These are phyloP conservation scores for Colostygia pectinataria DNA, from an alignment of 2,888 invertebrate species.

Conservation along the genomic window DNA sequence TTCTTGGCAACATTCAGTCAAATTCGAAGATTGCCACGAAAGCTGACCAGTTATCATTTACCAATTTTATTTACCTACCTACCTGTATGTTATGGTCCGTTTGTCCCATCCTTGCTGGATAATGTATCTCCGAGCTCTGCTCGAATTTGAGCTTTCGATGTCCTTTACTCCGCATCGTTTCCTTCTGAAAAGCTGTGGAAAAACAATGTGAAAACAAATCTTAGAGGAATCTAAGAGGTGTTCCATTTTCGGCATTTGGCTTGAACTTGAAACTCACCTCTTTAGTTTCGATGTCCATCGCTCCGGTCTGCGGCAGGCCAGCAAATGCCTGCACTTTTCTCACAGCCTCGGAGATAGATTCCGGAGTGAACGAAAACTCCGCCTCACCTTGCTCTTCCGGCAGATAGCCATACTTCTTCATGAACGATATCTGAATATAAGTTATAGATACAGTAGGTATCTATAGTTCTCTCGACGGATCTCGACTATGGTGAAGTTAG, in stretches of 20 bases:
- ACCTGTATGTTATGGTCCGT: constrained; percentile 87
- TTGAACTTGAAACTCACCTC: constrained; percentile 67
- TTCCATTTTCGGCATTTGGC: background rate
- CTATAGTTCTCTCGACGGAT: too few species aligned
- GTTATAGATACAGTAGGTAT: too few species aligned
- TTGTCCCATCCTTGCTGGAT: constrained; percentile 87
- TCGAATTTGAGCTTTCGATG: constrained; percentile 44
- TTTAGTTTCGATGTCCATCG: constrained; percentile 85
- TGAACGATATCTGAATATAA: constrained; percentile 82
- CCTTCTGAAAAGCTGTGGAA: constrained; percentile 83
- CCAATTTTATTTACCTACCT: too few species aligned
- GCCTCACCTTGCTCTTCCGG: constrained; percentile 71
- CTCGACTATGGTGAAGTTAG: too few species aligned
- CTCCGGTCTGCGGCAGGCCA: constrained; percentile 86
- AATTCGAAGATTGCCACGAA: too few species aligned
- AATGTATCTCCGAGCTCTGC: constrained; percentile 83
- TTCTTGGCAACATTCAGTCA: too few species aligned
- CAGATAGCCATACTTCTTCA: constrained; percentile 88
- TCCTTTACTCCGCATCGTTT: constrained; percentile 90
- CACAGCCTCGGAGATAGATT: constrained; percentile 85
- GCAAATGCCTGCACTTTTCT: constrained; percentile 88
- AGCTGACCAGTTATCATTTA: too few species aligned
- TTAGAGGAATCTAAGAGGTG: too few species aligned
- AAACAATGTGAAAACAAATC: background rate
- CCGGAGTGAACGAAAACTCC: constrained; percentile 84